Evolutionary conservation across 2,113 vertebrate genomes (phyloP).

Genomic region (Colinus virginianus): DNA sequence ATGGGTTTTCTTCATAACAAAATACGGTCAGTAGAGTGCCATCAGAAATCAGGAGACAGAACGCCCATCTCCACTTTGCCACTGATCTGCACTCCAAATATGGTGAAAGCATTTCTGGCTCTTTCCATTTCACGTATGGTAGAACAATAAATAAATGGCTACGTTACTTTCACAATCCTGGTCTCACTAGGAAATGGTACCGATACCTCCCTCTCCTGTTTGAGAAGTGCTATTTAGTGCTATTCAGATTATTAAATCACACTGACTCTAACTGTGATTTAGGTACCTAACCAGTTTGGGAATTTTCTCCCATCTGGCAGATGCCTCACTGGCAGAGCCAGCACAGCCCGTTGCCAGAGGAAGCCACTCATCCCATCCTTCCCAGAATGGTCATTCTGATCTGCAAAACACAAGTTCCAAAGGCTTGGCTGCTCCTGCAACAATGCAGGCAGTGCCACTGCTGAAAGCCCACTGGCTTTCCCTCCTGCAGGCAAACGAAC

Average conservation of each 20-base stretch:
- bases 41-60: neutral
- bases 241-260: neutral
- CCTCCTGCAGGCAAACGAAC: neutral
- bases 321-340: neutral
- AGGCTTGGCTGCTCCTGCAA: neutral
- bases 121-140: neutral
- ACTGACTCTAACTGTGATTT: neutral
- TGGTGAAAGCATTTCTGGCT: neutral
- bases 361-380: neutral
- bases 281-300: neutral
- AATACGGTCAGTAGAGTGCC: neutral
- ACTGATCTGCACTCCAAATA: accelerated
- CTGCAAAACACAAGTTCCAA: neutral
- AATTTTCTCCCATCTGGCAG: neutral
- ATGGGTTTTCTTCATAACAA: neutral
- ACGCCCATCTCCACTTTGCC: neutral
- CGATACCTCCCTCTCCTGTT: neutral
- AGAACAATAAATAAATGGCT: neutral
- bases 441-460: neutral
- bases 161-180: neutral
- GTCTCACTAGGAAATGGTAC: neutral
- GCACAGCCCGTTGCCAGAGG: neutral
- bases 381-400: neutral
- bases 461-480: neutral
- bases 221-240: neutral